A percentile compares a stretch with the other conserved stretches of the same genome.
These are phyloP conservation scores for Thysanoteuthis rhombus DNA, from an alignment of 2,888 invertebrate species.

Conservation along the genomic window DNA sequence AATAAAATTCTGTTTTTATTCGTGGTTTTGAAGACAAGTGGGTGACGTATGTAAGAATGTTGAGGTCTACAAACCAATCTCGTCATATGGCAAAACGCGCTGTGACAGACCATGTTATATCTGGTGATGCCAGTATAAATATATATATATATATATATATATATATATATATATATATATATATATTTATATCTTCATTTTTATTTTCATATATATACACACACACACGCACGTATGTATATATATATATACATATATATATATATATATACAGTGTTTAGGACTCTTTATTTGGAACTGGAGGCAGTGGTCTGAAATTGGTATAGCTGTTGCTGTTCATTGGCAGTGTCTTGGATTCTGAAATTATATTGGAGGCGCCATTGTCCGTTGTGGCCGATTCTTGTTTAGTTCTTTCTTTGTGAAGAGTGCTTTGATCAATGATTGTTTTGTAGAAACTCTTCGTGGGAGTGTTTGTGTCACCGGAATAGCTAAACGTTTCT, in stretches of 20 bases:
- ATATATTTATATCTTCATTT: too few relatives aligned
- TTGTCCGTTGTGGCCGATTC: background rate
- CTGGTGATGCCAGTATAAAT: too few relatives aligned
- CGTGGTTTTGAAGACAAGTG: too few relatives aligned
- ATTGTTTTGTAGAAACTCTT: background rate
- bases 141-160: background rate
- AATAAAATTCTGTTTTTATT: too few relatives aligned
- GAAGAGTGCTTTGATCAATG: background rate
- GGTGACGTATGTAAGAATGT: too few relatives aligned
- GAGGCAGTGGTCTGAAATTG: background rate
- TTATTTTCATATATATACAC: background rate
- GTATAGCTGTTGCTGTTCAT: background rate
- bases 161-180: background rate
- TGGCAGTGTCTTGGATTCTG: background rate
- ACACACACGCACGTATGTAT: background rate
- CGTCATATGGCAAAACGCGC: too few relatives aligned
- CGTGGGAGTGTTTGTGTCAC: background rate
- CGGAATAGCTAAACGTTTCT: background rate
- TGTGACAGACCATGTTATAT: too few relatives aligned
- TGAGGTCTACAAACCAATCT: too few relatives aligned
- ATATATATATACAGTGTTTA: background rate
- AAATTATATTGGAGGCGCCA: conserved; percentile 12
- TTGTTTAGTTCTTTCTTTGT: conserved; percentile 12
- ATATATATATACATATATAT: too few relatives aligned
- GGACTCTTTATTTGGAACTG: background rate